A percentile compares a stretch with the other conserved stretches of the same genome.
Conservation (phyloP, 2,113 vertebrate species). For the Sinocyclocheilus grahami region DNA sequence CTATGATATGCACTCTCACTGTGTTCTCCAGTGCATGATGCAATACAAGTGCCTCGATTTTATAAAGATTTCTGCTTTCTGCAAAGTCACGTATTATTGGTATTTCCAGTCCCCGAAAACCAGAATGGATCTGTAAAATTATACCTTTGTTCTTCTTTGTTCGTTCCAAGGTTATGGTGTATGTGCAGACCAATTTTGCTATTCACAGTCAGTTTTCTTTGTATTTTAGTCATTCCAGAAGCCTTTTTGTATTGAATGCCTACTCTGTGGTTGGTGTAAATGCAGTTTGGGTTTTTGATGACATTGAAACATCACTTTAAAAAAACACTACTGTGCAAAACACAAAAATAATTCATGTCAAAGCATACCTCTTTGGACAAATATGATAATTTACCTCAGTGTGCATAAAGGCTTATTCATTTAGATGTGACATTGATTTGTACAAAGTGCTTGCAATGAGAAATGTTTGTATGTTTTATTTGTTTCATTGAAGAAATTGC, state of each 20-base stretch:
- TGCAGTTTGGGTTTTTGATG: not conserved
- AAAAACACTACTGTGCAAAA: conserved; percentile 12
- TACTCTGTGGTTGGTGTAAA: not conserved
- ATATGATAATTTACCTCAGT: conserved; percentile 54
- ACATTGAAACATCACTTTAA: not conserved
- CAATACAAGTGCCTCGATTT: conserved; percentile 45
- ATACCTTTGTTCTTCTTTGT: not conserved
- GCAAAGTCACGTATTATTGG: not conserved
- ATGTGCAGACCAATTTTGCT: not conserved
- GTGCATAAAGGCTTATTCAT: conserved; percentile 42
- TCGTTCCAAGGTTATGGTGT: conserved; percentile 7
- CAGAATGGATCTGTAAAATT: not conserved
- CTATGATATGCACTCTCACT: conserved; percentile 28
- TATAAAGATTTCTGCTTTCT: conserved; percentile 20
- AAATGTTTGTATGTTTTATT: conserved; percentile 15
- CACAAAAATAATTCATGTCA: not conserved
- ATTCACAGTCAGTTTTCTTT: not conserved
- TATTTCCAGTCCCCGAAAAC: not conserved
- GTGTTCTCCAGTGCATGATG: conserved; percentile 29
- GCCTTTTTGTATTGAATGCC: conserved; percentile 9
- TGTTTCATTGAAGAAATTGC: not conserved
- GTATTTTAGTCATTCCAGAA: not conserved
- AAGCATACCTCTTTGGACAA: conserved; percentile 35
- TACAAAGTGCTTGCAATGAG: conserved; percentile 12
- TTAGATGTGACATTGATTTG: conserved; percentile 36